Evolutionary conservation across 2,888 invertebrate species (phyloP).

Genomic region (Tipula confusa): DNA sequence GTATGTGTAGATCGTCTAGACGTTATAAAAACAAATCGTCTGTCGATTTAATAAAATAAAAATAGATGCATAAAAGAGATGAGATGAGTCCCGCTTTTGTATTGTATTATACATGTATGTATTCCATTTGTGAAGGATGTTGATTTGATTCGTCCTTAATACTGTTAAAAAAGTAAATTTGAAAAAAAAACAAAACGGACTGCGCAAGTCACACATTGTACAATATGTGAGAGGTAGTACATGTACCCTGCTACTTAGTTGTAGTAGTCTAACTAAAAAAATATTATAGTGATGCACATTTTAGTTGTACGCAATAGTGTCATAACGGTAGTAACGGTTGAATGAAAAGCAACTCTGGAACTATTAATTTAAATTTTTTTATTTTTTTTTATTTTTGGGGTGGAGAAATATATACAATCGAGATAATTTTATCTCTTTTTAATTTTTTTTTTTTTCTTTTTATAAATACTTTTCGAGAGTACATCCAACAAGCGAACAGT

Average conservation of each 20-base stretch:
- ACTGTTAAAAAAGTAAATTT: not conserved
- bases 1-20: slow-evolving; percentile 20
- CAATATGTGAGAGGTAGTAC: too few relatives aligned
- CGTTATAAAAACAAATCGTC: slow-evolving; percentile 21
- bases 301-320: slow-evolving; percentile 3
- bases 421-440: slow-evolving; percentile 14
- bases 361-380: not conserved
- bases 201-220: slow-evolving; percentile 1
- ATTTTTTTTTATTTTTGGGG: not conserved
- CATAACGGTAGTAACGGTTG: slow-evolving; percentile 30
- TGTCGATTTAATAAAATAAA: not conserved
- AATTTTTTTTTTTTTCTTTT: not conserved
- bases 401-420: not conserved
- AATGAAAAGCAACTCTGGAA: not conserved
- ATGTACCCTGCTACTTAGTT: not conserved
- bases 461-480: not conserved
- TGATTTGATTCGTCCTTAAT: slow-evolving; percentile 29
- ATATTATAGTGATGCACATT: slow-evolving; percentile 8
- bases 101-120: too few relatives aligned
- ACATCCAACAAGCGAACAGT: too few relatives aligned
- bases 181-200: not conserved
- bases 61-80: not conserved
- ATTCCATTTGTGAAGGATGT: not conserved
- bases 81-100: slow-evolving; percentile 16
- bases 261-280: not conserved